Percentiles rank a stretch among this genome's conserved stretches.
These are phyloP conservation scores for Cryptotermes secundus DNA, from an alignment of 1,140 invertebrate species.

Conservation along the genomic window DNA sequence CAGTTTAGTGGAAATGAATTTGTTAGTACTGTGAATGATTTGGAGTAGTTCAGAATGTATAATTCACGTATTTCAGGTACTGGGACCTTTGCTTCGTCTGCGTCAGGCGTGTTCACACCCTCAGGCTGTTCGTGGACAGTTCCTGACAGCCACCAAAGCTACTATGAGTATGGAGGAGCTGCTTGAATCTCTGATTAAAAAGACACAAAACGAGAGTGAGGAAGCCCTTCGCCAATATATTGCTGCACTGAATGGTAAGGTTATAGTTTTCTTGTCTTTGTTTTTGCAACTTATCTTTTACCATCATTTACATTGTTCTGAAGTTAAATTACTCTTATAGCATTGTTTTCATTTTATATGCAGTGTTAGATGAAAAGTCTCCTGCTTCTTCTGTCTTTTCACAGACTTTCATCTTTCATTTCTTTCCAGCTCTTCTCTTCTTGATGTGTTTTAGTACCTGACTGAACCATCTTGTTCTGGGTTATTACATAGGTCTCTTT, in stretches of 20 bases:
- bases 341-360: too few relatives aligned
- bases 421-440: too few relatives aligned
- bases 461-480: too few relatives aligned
- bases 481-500: too few relatives aligned
- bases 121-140: conserved; percentile 60
- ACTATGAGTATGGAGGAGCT: conserved; percentile 70
- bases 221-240: conserved; percentile 63
- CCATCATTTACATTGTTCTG: too few relatives aligned
- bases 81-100: conserved; percentile 65
- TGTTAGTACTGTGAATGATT: too few relatives aligned
- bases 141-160: conserved; percentile 56
- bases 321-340: too few relatives aligned
- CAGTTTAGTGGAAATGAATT: too few relatives aligned
- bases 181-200: conserved; percentile 63
- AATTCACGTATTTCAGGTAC: conserved; percentile 45
- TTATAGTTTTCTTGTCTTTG: background rate
- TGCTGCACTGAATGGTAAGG: conserved; percentile 61
- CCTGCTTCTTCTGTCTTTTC: too few relatives aligned
- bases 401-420: too few relatives aligned
- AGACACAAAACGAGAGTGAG: conserved; percentile 64
- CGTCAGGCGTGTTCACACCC: conserved; percentile 75
- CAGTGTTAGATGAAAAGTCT: too few relatives aligned
- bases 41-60: background rate
- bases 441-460: too few relatives aligned
- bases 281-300: background rate